These are phyloP conservation scores for Drosophila yooni DNA, from an alignment of 2,888 invertebrate genomes.

Conservation along the genomic window DNA sequence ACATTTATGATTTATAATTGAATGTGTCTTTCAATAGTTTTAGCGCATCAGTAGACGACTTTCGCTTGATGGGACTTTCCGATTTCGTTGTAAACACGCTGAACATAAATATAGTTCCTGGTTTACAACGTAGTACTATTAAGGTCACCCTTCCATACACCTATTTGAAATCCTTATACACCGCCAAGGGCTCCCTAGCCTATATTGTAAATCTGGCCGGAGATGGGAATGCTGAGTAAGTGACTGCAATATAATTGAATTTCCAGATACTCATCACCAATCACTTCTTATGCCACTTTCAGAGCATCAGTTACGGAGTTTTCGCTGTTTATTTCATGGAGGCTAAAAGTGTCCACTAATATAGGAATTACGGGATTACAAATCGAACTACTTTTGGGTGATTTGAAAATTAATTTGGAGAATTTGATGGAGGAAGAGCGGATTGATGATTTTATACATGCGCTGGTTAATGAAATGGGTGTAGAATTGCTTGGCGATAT, in stretches of 20 bases:
- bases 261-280: neutral
- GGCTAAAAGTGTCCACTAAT: conserved; percentile 51
- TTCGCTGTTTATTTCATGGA: conserved; percentile 64
- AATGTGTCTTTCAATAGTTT: conserved; percentile 57
- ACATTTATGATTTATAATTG: neutral
- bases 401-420: conserved; percentile 70
- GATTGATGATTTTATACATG: conserved; percentile 77
- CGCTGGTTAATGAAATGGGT: conserved; percentile 79
- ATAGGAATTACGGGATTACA: conserved; percentile 71
- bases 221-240: conserved; percentile 79
- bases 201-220: conserved; percentile 79
- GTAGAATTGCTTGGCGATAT: conserved; percentile 80
- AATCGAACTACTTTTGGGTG: conserved; percentile 70
- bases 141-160: conserved; percentile 74
- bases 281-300: neutral
- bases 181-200: conserved; percentile 80
- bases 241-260: neutral
- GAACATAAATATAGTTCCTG: conserved; percentile 53
- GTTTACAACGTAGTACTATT: conserved; percentile 53
- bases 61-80: conserved; percentile 71
- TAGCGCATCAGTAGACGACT: conserved; percentile 67
- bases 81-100: conserved; percentile 68
- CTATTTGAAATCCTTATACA: conserved; percentile 72
- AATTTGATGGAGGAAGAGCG: conserved; percentile 78
- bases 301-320: conserved; percentile 66